A percentile compares a stretch with the other conserved stretches of the same genome.
Conservation (phyloP, 2,113 vertebrate genomes). For the Ursus arctos region DNA sequence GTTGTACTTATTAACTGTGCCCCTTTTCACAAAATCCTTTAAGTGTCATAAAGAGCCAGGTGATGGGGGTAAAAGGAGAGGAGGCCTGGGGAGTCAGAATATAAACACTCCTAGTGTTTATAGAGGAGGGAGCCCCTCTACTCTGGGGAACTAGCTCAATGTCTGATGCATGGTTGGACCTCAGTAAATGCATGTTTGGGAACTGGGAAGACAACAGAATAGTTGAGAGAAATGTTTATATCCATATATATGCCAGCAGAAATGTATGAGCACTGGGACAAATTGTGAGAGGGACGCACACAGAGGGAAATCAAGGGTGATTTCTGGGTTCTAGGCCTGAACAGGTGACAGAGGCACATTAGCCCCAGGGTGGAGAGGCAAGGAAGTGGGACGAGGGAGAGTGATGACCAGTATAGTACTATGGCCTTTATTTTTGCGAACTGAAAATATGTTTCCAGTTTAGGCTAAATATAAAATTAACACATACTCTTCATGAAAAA, state of each 20-base stretch:
- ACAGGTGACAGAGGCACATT: not conserved
- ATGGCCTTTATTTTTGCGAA: slow-evolving; percentile 63
- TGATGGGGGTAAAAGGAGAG: not conserved
- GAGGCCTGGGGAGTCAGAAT: not conserved
- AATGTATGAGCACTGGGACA: not conserved
- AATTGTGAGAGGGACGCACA: not conserved
- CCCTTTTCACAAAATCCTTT: not conserved
- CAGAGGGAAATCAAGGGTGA: not conserved
- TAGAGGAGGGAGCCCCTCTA: not conserved
- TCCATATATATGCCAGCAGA: not conserved
- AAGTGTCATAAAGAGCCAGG: not conserved
- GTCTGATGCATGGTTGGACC: not conserved
- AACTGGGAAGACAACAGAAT: not conserved
- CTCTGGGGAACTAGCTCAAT: not conserved
- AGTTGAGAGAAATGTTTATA: not conserved
- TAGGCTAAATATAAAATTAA: slow-evolving; percentile 16
- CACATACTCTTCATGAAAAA: not conserved
- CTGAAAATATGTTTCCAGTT: not conserved
- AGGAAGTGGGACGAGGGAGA: not conserved
- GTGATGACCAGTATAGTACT: not conserved
- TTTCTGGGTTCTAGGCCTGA: not conserved
- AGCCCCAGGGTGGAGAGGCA: not conserved
- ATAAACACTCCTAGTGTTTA: not conserved
- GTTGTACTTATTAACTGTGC: not conserved
- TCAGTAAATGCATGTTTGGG: not conserved